Evolutionary conservation across 1,140 invertebrate species (phyloP).

Genomic region (Samia ricini): DNA sequence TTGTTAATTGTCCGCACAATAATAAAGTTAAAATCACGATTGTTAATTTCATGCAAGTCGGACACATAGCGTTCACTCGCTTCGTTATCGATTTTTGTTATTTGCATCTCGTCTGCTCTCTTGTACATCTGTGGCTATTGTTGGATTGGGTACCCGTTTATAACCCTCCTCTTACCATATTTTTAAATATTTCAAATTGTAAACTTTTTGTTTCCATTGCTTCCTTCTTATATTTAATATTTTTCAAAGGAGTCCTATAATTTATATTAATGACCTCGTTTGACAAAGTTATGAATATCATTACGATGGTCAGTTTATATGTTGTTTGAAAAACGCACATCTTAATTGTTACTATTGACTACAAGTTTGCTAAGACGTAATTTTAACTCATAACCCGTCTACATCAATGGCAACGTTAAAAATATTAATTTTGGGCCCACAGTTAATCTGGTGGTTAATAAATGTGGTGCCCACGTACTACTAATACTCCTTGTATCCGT

Average conservation of each 20-base stretch:
- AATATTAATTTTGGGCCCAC: too few species aligned
- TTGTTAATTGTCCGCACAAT: slow-evolving; percentile 4
- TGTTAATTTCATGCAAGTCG: slow-evolving; percentile 69
- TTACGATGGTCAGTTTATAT: too few species aligned
- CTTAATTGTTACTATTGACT: too few species aligned
- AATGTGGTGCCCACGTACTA: too few species aligned
- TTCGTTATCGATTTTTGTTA: slow-evolving; percentile 74
- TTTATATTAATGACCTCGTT: too few species aligned
- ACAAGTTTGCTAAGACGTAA: too few species aligned
- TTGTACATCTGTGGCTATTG: slow-evolving; percentile 66
- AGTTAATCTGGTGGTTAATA: too few species aligned
- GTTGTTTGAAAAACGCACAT: too few species aligned
- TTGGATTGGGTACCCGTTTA: slow-evolving; percentile 63
- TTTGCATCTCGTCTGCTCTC: slow-evolving; percentile 72
- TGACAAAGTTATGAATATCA: too few species aligned
- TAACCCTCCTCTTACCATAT: slow-evolving; percentile 16
- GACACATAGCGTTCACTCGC: slow-evolving; percentile 49
- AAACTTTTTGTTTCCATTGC: not conserved
- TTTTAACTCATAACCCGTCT: too few species aligned
- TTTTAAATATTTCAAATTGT: not conserved
- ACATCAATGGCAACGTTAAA: too few species aligned
- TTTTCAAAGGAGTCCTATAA: not conserved
- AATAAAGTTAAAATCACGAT: slow-evolving; percentile 45
- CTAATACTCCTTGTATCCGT: too few species aligned
- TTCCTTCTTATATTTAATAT: not conserved